Conservation (phyloP, 2,888 invertebrate genomes). For the Drosophila melanocephala region DNA sequence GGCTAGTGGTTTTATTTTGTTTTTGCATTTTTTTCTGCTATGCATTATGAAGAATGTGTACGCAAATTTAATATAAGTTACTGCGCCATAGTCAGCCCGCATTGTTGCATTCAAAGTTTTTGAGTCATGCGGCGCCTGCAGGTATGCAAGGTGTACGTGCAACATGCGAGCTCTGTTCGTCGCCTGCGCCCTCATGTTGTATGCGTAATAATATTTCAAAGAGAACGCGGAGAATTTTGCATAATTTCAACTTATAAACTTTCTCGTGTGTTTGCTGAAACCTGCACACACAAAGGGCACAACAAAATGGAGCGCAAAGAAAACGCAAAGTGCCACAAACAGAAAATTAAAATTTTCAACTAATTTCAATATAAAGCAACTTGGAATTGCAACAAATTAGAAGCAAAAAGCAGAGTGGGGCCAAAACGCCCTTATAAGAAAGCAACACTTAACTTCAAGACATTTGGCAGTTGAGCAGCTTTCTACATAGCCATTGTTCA, state of each 20-base stretch:
- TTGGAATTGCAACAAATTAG: conserved; percentile 71
- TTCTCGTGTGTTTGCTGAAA: conserved; percentile 28
- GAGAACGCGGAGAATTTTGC: conserved; percentile 62
- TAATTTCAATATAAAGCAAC: conserved; percentile 69
- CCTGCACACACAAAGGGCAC: conserved; percentile 48
- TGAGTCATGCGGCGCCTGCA: conserved; percentile 59
- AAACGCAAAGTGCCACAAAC: conserved; percentile 47
- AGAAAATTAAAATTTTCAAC: conserved; percentile 69
- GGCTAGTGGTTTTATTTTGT: conserved; percentile 15
- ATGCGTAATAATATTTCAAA: conserved; percentile 73
- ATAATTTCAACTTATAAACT: conserved; percentile 76
- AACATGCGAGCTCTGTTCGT: conserved; percentile 32
- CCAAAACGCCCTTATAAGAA: conserved; percentile 6
- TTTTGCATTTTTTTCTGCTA: conserved; percentile 8
- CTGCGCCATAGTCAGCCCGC: conserved; percentile 49
- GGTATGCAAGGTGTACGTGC: conserved; percentile 61
- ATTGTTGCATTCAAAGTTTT: conserved; percentile 57
- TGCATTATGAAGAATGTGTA: conserved; percentile 55
- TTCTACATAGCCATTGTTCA: conserved; percentile 63
- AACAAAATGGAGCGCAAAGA: conserved; percentile 29
- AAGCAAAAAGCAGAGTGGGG: not conserved
- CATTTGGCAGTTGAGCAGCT: conserved; percentile 71
- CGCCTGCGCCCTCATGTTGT: conserved; percentile 57
- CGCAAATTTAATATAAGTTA: conserved; percentile 72
- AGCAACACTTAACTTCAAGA: conserved; percentile 50